Evolutionary conservation across 2,888 invertebrate genomes (phyloP).

Genomic region (Isotomurus palustris): DNA sequence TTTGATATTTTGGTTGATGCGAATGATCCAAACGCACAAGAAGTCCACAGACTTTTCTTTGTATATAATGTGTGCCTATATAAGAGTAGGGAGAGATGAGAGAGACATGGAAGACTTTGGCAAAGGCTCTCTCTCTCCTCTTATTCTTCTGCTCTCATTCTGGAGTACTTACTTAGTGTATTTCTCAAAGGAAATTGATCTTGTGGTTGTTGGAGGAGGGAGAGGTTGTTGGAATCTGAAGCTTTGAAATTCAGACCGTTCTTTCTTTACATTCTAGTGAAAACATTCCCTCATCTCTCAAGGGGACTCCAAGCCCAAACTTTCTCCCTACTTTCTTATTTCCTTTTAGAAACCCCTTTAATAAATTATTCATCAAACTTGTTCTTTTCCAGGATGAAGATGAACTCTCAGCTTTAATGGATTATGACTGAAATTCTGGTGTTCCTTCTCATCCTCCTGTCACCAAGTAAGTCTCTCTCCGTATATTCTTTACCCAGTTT

Average conservation of each 20-base stretch:
- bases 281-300: constrained; percentile 5
- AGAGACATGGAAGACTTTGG: too few relatives aligned
- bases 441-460: constrained; percentile 38
- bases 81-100: too few relatives aligned
- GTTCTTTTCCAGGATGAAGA: constrained; percentile 26
- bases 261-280: constrained; percentile 1
- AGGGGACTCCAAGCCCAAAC: not conserved
- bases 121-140: too few relatives aligned
- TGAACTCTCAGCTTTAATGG: constrained; percentile 44
- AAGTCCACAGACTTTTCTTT: too few relatives aligned
- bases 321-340: not conserved
- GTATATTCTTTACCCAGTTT: not conserved
- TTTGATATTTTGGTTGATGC: too few relatives aligned
- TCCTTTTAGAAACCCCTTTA: constrained; percentile 14
- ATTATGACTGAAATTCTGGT: constrained; percentile 43
- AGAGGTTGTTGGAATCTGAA: constrained; percentile 11
- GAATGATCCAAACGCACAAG: too few relatives aligned
- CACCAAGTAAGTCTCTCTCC: constrained; percentile 37
- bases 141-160: too few relatives aligned
- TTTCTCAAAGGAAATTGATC: constrained; percentile 6
- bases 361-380: constrained; percentile 15
- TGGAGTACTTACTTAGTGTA: too few relatives aligned
- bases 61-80: too few relatives aligned
- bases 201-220: not conserved
- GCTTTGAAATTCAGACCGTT: constrained; percentile 9